Conservation (phyloP, 2,888 invertebrate species). For the Andrena marginata region DNA sequence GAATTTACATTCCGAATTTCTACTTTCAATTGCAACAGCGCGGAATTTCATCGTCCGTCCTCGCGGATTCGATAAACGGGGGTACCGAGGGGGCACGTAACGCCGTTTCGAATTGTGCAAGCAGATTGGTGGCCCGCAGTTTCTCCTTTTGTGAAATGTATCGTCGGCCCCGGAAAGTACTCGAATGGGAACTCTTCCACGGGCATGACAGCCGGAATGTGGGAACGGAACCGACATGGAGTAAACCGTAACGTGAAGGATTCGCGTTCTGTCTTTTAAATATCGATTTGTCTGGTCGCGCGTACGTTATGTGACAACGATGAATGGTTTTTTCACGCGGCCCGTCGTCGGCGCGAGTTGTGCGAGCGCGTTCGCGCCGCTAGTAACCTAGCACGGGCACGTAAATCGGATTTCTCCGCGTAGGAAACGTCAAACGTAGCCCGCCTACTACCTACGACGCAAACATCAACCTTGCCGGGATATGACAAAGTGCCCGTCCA, state of each 20-base stretch:
- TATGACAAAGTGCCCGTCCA: slow-evolving; percentile 45
- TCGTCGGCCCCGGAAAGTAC: slow-evolving; percentile 59
- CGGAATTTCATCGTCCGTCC: slow-evolving; percentile 8
- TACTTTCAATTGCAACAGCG: not conserved
- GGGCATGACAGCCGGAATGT: slow-evolving; percentile 68
- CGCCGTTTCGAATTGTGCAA: slow-evolving; percentile 53
- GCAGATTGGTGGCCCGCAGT: slow-evolving; percentile 48
- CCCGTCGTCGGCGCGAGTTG: slow-evolving; percentile 45
- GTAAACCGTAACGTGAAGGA: slow-evolving; percentile 76
- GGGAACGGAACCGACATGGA: slow-evolving; percentile 75
- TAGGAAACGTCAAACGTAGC: slow-evolving; percentile 71
- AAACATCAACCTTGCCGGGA: slow-evolving; percentile 74
- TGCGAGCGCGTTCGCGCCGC: slow-evolving; percentile 66
- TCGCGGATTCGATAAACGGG: slow-evolving; percentile 14
- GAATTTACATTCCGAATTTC: not conserved
- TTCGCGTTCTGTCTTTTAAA: slow-evolving; percentile 78
- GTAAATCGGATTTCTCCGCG: slow-evolving; percentile 59
- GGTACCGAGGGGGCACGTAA: slow-evolving; percentile 5
- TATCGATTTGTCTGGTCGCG: slow-evolving; percentile 76
- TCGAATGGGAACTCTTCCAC: slow-evolving; percentile 64
- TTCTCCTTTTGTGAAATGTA: slow-evolving; percentile 53
- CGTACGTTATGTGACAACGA: slow-evolving; percentile 66
- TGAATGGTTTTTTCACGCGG: slow-evolving; percentile 55
- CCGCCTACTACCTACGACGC: slow-evolving; percentile 62
- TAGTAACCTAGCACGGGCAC: slow-evolving; percentile 75